These are phyloP conservation scores for Eueremaeus valkanovi DNA, from an alignment of 2,888 invertebrate genomes.

Conservation along the genomic window DNA sequence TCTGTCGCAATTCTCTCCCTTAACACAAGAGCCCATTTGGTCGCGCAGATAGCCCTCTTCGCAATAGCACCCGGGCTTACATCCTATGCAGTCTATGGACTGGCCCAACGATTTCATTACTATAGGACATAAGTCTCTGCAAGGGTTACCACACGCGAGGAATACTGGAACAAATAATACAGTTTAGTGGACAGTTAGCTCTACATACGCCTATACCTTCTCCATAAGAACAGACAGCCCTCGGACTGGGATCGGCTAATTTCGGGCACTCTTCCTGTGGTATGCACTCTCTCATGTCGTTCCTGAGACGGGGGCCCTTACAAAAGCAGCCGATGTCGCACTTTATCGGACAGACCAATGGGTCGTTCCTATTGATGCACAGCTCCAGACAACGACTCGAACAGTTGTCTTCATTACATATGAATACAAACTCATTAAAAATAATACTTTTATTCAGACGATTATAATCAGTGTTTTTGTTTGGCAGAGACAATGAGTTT, in stretches of 20 bases:
- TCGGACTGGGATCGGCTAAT: not conserved
- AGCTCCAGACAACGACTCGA: not conserved
- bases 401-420: no score
- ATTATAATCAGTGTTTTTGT: no score
- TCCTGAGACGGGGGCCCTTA: not conserved
- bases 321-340: slow-evolving; percentile 17
- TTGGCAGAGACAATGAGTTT: no score
- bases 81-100: not conserved
- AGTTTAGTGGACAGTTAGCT: no score
- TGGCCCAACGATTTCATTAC: not conserved
- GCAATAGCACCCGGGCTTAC: not conserved
- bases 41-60: not conserved
- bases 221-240: not conserved
- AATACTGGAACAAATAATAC: no score
- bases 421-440: no score
- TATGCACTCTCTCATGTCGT: not conserved
- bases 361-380: not conserved
- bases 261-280: not conserved
- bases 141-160: not conserved
- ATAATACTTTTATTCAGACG: no score
- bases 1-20: not conserved
- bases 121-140: not conserved
- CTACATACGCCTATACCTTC: no score
- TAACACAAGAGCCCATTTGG: not conserved
- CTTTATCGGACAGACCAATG: not conserved